phyloP scores from a whole-genome alignment of 2,797 vertebrate genomes.

The Pipistrellus pipistrellus region DNA sequence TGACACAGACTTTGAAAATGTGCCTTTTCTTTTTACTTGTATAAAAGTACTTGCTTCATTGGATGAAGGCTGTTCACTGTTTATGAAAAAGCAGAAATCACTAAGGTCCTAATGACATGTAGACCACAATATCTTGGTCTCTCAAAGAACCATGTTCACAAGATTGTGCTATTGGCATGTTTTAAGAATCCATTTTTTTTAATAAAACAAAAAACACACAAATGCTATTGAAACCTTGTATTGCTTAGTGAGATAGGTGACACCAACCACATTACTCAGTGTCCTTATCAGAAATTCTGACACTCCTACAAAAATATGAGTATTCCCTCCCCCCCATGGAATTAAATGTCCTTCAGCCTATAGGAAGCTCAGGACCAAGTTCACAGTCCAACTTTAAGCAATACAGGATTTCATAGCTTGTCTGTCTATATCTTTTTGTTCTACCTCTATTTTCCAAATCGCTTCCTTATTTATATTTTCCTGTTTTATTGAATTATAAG shows the following conservation, averaged over 20 bases:
- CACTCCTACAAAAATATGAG: neutral
- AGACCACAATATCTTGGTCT: neutral
- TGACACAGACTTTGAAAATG: conserved; percentile 2
- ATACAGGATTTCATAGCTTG: neutral
- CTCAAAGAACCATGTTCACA: conserved; percentile 27
- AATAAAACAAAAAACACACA: neutral
- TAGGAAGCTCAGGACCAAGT: conserved; percentile 12
- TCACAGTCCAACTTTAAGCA: neutral
- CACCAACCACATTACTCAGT: neutral
- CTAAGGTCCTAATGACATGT: neutral
- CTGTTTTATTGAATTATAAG: neutral
- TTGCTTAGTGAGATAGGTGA: neutral
- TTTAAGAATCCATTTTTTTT: neutral
- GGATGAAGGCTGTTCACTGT: neutral
- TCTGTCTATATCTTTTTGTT: neutral
- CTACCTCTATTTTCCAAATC: neutral
- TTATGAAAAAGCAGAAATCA: conserved; percentile 39
- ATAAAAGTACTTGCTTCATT: conserved; percentile 14
- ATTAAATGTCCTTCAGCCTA: neutral
- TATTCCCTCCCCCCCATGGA: neutral
- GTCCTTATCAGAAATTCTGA: neutral
- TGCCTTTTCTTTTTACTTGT: conserved; percentile 15
- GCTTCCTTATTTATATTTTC: conserved; percentile 26
- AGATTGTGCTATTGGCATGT: neutral
- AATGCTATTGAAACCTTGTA: neutral